Conservation (phyloP, 2,797 vertebrate species). For the Austrolebias charrua region DNA sequence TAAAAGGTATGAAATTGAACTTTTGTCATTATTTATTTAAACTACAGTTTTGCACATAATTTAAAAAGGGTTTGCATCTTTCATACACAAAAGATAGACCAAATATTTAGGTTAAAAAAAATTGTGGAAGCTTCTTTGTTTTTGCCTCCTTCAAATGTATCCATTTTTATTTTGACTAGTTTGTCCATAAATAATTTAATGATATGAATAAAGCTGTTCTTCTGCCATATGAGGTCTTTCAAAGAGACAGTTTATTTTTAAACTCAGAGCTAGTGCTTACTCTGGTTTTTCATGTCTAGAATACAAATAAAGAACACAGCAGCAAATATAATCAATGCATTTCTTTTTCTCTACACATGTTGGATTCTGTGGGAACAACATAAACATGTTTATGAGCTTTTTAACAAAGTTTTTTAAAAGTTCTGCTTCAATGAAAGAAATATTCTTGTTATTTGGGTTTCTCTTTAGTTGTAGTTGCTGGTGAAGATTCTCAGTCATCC, state of each 20-base stretch:
- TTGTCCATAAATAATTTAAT: conserved; percentile 72
- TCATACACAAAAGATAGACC: conserved; percentile 39
- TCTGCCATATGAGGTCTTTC: conserved; percentile 62
- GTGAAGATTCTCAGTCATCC: too few species aligned
- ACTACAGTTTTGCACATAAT: conserved; percentile 31
- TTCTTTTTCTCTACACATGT: conserved; percentile 58
- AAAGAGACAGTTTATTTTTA: conserved; percentile 74
- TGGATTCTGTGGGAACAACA: conserved; percentile 55
- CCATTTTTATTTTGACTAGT: conserved; percentile 63
- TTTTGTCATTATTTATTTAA: conserved; percentile 22
- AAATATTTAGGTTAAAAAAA: conserved; percentile 45
- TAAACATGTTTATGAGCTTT: conserved; percentile 39
- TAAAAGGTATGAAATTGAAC: conserved; percentile 9
- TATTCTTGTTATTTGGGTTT: conserved; percentile 31
- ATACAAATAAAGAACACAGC: conserved; percentile 43
- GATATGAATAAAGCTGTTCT: conserved; percentile 60
- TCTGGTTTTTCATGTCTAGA: conserved; percentile 59
- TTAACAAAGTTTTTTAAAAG: conserved; percentile 57
- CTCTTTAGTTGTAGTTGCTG: conserved; percentile 4
- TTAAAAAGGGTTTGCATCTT: conserved; percentile 39
- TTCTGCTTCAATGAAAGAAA: conserved; percentile 37
- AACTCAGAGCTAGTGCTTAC: conserved; percentile 46
- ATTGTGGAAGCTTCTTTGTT: conserved; percentile 20
- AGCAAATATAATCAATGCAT: conserved; percentile 51
- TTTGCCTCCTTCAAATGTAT: conserved; percentile 72